These are phyloP conservation scores for Hoplostethus atlanticus DNA, from an alignment of 2,797 vertebrate genomes.

Conservation along the genomic window DNA sequence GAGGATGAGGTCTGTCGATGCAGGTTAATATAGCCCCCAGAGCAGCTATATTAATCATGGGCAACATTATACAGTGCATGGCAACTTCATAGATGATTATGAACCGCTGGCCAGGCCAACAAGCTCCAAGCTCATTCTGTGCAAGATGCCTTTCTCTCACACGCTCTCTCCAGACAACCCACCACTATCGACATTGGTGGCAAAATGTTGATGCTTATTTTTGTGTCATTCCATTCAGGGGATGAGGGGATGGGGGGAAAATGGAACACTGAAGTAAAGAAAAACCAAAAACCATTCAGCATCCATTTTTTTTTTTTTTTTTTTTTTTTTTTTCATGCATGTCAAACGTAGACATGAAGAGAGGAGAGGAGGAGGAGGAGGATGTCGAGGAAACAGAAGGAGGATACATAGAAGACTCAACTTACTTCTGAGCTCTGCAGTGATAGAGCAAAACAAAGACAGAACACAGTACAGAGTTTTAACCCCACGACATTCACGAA, in stretches of 20 bases:
- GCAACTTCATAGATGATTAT: constrained; percentile 65
- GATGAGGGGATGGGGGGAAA: constrained; percentile 61
- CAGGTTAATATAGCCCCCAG: constrained; percentile 79
- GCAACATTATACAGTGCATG: constrained; percentile 64
- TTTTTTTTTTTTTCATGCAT: constrained; percentile 78
- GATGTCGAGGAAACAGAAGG: constrained; percentile 79
- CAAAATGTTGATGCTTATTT: constrained; percentile 70
- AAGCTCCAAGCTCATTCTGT: constrained; percentile 74
- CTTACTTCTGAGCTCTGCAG: constrained; percentile 98
- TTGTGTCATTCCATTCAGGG: constrained; percentile 76
- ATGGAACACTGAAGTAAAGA: constrained; percentile 77
- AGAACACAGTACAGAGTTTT: constrained; percentile 91
- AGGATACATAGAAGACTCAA: constrained; percentile 87
- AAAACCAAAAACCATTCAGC: constrained; percentile 73
- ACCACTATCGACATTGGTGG: constrained; percentile 68
- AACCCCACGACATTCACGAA: constrained; percentile 87
- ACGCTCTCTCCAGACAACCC: constrained; percentile 71
- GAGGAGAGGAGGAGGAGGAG: constrained; percentile 65
- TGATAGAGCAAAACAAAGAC: constrained; percentile 91
- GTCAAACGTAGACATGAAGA: constrained; percentile 84
- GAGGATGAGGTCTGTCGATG: constrained; percentile 70
- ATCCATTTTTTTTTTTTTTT: constrained; percentile 66
- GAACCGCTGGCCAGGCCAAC: constrained; percentile 68
- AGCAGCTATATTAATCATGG: constrained; percentile 81
- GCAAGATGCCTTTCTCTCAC: constrained; percentile 70